Evolutionary conservation across 2,113 vertebrate genomes (phyloP), one percentile per base, ranked within the genome.

Genomic region (Zosterops hypoxanthus): DNA sequence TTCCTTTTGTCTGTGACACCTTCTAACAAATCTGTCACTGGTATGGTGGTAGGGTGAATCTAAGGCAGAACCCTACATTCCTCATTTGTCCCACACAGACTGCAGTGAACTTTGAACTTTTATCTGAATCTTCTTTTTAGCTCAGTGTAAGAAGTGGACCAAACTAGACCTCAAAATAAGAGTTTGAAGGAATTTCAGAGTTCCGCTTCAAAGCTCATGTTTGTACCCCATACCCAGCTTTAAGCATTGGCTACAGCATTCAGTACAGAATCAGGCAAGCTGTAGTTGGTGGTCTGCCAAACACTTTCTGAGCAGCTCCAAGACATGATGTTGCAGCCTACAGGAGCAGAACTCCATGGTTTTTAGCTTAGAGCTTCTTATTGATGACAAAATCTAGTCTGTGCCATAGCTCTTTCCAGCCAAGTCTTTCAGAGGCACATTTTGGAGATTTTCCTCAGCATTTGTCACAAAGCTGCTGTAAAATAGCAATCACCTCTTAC

Each of bases 41-140:
- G 4, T 52, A 20, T 5, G 3, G 3, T 1, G 1, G 6, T 46
- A 28, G 11, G 26, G 31, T 46, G 39, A 9, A 20, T 64, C 31
- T 18, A 44, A 11, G 60, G 28, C 20, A 88, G 69, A 83, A 77
- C 2, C 5, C 24, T 50, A 9, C 20, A 73, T 46, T 47, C 14
- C 11, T 63, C 8, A 28, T 31, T 39, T 44, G 3, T 47, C 55
- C 50, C 49, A 34, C 17, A 44, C 0, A 72, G 23, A 61, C 24
- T 57, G 26, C 24, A 79, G 28, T 9, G 11, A 28, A 46, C 8
- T n/a, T 66, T 12, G 23, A 65, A 29, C 7, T 69, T 75, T 91
- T 44, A 63, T 33, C 16, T 75, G 52, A 79, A 69, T 21, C 12
- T 68, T 22, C 15, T 64, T 36, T 25, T 42, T 49, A 50, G 34